phyloP scores from a whole-genome alignment of 1,140 invertebrate genomes.

The Triops longicaudatus region DNA sequence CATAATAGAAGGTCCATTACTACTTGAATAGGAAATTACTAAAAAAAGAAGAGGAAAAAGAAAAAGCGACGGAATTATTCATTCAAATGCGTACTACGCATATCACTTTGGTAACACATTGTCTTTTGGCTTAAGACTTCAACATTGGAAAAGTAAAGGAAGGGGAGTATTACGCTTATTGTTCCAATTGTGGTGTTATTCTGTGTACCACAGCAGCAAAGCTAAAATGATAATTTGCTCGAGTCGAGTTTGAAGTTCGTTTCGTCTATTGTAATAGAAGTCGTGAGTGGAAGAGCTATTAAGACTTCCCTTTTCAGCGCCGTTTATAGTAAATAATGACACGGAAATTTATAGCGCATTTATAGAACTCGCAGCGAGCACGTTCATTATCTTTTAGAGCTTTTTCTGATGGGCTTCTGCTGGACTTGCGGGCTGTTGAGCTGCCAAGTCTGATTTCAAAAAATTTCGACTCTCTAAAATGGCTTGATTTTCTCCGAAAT shows the following conservation, averaged over 20 bases:
- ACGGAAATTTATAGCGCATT: neutral
- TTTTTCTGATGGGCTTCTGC: conserved; percentile 11
- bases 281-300: conserved; percentile 1
- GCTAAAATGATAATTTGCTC: conserved; percentile 12
- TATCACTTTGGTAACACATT: conserved; percentile 4
- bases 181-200: neutral
- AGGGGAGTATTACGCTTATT: neutral
- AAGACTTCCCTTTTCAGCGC: neutral
- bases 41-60: neutral
- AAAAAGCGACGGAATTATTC: neutral
- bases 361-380: conserved; percentile 8
- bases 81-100: neutral
- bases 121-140: neutral
- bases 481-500: too few relatives aligned
- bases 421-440: neutral
- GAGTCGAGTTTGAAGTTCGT: neutral
- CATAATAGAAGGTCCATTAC: neutral
- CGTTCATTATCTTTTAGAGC: conserved; percentile 12
- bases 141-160: neutral
- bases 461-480: neutral
- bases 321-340: neutral
- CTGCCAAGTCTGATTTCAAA: neutral
- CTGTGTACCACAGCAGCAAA: neutral
- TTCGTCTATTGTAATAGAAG: conserved; percentile 4
- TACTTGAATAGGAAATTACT: neutral